phyloP scores from a whole-genome alignment of 2,888 invertebrate genomes.

The Chalcosyrphus nemorum region DNA sequence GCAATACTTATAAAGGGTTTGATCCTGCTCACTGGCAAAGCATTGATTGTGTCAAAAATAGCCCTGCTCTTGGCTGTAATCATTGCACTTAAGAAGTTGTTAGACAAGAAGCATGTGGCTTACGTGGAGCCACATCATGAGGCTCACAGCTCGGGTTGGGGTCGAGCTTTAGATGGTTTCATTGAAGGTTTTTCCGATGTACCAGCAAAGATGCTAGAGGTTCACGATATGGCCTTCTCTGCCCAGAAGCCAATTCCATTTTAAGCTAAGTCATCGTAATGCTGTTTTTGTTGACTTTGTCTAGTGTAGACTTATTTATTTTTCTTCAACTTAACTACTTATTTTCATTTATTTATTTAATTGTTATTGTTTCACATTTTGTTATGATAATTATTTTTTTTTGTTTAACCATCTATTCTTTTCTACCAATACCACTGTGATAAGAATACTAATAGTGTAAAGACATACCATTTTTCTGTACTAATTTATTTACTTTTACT shows the following conservation, averaged over 20 bases:
- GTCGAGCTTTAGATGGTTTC: slow-evolving; percentile 82
- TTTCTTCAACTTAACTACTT: slow-evolving; percentile 9
- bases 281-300: not conserved
- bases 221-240: slow-evolving; percentile 86
- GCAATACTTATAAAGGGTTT: slow-evolving; percentile 91
- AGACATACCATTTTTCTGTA: not conserved
- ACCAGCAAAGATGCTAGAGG: slow-evolving; percentile 81
- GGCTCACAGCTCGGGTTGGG: slow-evolving; percentile 85
- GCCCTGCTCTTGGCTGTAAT: slow-evolving; percentile 91
- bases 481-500: slow-evolving; percentile 8
- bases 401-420: not conserved
- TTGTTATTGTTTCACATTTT: not conserved
- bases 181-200: slow-evolving; percentile 82
- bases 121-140: slow-evolving; percentile 87
- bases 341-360: too few relatives aligned
- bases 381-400: not conserved
- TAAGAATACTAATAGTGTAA: slow-evolving; percentile 46
- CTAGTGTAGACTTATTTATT: slow-evolving; percentile 12
- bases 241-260: slow-evolving; percentile 83
- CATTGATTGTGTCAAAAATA: slow-evolving; percentile 91
- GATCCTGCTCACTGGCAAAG: slow-evolving; percentile 92
- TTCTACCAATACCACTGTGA: slow-evolving; percentile 58
- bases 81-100: slow-evolving; percentile 91
- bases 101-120: slow-evolving; percentile 87
- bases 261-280: not conserved